Evolutionary conservation across 2,113 vertebrate species (phyloP), one percentile per base, ranked within the genome.

Genomic region (Neogobius melanostomus): DNA sequence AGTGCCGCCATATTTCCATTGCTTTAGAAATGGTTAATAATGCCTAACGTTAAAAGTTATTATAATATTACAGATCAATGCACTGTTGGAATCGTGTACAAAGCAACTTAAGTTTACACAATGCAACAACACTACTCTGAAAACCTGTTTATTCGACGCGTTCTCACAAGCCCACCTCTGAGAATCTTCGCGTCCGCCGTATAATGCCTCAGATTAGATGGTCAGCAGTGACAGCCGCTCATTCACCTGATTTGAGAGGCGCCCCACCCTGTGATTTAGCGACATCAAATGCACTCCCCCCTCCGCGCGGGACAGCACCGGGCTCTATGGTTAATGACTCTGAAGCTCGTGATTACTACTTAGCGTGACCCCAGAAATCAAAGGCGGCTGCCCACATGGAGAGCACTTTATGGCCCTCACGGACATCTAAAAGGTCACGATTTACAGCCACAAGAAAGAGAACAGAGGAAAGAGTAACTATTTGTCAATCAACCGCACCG

Each of bases 221-320:
- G 64, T 72, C 71, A 65, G 56, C 73, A 81, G 79, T 85, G 83
- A 87, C 82, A 91, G 67, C 77, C 69, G 64, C 65, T 87, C 85
- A 90, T 90, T 89, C 85, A 83, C 79, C 81, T 81, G 75, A 71
- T 79, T 71, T 82, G 70, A 28, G 68, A 77, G 71, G 60, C 64
- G 54, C 82, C 79, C 76, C 81, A 84, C 82, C 82, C 82, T 90
- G 61, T 86, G 71, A 89, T 89, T 90, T 89, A 65, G 84, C 72
- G 66, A 16, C 71, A 85, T 80, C 81, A 80, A 77, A 79, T 73
- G 77, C 74, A 43, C 82, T 71, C 5, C 73, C 80, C 70, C 85
- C 45, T 66, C 68, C 69, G 72, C 72, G 50, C 36, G 59, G 82
- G 83, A 84, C 83, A 83, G 36, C 36, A 70, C 71, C 54, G 72